Percentiles rank a stretch among this genome's conserved stretches.
Evolutionary conservation across 2,797 vertebrate genomes (phyloP).

Genomic region (Nasua narica): DNA sequence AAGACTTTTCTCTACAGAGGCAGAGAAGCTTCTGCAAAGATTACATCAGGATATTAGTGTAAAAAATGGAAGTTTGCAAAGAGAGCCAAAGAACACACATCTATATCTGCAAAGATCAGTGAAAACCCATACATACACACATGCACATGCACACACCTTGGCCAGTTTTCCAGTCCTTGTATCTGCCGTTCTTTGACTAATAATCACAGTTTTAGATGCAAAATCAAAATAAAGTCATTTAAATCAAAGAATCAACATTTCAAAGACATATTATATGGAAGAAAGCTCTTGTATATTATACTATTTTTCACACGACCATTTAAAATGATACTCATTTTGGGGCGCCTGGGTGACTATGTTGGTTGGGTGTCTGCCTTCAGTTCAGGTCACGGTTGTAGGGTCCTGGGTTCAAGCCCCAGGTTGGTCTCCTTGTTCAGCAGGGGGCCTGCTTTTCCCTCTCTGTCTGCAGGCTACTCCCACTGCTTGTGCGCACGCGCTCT

Average conservation of each 20-base stretch:
- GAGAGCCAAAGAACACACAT: not conserved
- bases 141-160: not conserved
- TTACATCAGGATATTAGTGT: not conserved
- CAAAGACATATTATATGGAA: not conserved
- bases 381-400: too few relatives aligned
- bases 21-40: not conserved
- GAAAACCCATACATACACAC: not conserved
- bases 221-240: constrained; percentile 16
- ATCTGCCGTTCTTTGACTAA: not conserved
- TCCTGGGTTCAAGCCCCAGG: too few relatives aligned
- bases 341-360: too few relatives aligned
- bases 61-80: not conserved
- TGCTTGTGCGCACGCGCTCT: too few relatives aligned
- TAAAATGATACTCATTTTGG: not conserved
- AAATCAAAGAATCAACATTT: not conserved
- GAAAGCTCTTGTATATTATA: not conserved
- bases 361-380: too few relatives aligned
- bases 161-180: not conserved
- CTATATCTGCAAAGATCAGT: not conserved
- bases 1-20: not conserved
- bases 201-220: not conserved
- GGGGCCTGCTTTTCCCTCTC: too few relatives aligned
- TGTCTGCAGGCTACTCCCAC: too few relatives aligned
- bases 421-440: too few relatives aligned
- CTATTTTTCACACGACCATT: not conserved